Base-by-base conservation (phyloP, 1,140 invertebrate species). In the Lycorma delicatula region DNA sequence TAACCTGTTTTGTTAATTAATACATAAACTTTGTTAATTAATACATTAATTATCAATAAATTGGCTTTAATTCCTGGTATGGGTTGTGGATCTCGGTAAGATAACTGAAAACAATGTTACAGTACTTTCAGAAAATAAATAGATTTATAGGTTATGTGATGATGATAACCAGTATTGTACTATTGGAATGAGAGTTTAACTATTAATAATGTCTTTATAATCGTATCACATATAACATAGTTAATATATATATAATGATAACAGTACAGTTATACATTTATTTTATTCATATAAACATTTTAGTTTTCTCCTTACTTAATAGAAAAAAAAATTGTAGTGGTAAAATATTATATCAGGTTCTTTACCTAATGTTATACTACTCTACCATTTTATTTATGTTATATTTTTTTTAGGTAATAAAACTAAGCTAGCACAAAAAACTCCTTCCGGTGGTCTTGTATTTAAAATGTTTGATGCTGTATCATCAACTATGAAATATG, bases 401-500 rank as follows among this genome's bases (percentile, higher is more conserved):
- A 3, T 55, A 4, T 50, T 23, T 55, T 54, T 63, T 68, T 44
- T 27, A 68, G 71, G 66, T 58, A 31, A 56, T 28, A n/a, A 16
- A n/a, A 29, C 13, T 13, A 54, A 60, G 9, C 12, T 47, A 49
- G 7, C 54, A 16, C 70, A 75, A 18, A 74, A 69, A 59, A 62
- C 68, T 18, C 58, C 71, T 2, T 62, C 71, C 5, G 75, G 75
- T 61, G 72, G 75, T 54, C 66, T 80, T 9, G 70, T 81, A 50
- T 74, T 76, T 34, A 72, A 75, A n/a, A 75, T 81, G 72, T 66
- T 80, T 57, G 57, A 59, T 18, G 62, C 59, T n/a, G 59, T 63
- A 4, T 74, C 72, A 48, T 79, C 70, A 29, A 81, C 78, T 23
- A 74, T 82, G 4, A 81, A 78, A 62, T 81, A 79, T 65, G 78